Evolutionary conservation across 2,113 vertebrate species (phyloP), one percentile per base, ranked within the genome.

Genomic region (Salvelinus sp.): DNA sequence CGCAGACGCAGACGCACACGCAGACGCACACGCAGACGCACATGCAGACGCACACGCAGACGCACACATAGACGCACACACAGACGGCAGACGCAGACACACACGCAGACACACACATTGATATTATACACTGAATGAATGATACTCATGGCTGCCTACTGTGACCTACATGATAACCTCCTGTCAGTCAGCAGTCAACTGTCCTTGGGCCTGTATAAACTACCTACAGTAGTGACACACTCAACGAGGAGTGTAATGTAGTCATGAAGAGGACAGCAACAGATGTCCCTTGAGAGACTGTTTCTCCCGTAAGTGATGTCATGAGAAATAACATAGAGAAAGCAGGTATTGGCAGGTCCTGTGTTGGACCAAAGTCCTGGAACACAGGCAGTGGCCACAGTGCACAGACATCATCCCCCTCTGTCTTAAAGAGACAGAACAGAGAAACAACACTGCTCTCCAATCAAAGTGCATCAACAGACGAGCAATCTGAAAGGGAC

Each of bases 241-340:
- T 80, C 47, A 78, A 62, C 6, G n/a, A n/a, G n/a, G n/a, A 62
- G 58, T 62, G 58, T 22, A n/a, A 62, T 62, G 58, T 6, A 62
- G 20, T 62, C 18, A 22, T 62, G n/a, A 62, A 23, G 79, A 85
- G 75, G 76, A 77, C 75, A 84, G 71, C 27, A 27, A 66, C 74
- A 65, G 62, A 57, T 70, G 3, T 76, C 83, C 79, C 69, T 18
- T 54, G 50, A 64, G 81, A 82, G 83, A 87, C 75, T 13, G 1
- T 73, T 79, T 72, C 57, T 67, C n/a, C 20, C 62, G 14, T 66
- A 50, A 28, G 62, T 66, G 25, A 63, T 73, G 75, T 57, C 70
- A 65, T 62, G 57, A 78, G 72, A 80, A 77, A 83, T 81, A 76
- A 85, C 79, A 71, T 75, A 79, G 77, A 85, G 65, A 60, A 60